Base-by-base conservation (phyloP, 2,888 invertebrate species). In the Timandra comae region DNA sequence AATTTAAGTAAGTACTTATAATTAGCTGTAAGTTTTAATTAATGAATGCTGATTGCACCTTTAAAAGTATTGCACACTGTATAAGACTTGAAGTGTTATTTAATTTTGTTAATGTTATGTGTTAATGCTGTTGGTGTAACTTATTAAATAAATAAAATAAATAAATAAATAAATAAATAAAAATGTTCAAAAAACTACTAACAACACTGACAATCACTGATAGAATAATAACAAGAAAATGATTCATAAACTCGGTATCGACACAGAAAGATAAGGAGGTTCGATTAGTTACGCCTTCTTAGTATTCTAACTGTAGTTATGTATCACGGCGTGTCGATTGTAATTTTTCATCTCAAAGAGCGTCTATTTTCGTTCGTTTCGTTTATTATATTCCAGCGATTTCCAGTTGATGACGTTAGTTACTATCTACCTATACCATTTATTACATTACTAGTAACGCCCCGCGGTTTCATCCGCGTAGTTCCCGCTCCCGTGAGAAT, bases 341-440 rank as follows among this genome's bases (percentile, higher is more conserved):
- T 12, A 26, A 20, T 8, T 45, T 35, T 38, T 49, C 45, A 42
- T 43, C 43, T 40, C 23, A 23, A 49, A 39, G 33, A 35, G 10
- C 29, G 33, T 35, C 55, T 56, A 56, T 57, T 56, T 56, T 57
- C 52, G 41, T 49, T 43, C 26, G 10, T 41, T 47, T 44, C 48
- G 41, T 45, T 52, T 52, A 48, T 43, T 9, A 30, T 25, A 19
- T 40, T 50, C 40, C 42, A 50, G 40, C 31, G 39, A 34, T 24
- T 22, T 24, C 24, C 11, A 11, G 24, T 4, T 24, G 24, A 24
- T 24, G 24, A 24, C 24, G 24, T 24, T 4, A 7, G 22, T n/a
- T 3, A 24, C 3, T 10, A 11, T 24, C 24, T 22, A 2, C 6
- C 6, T 20, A 2, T 20, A 20, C 20, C 20, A n/a, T 20, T 20